phyloP scores from a whole-genome alignment of 1,140 invertebrate genomes.

The Nephotettix cincticeps region DNA sequence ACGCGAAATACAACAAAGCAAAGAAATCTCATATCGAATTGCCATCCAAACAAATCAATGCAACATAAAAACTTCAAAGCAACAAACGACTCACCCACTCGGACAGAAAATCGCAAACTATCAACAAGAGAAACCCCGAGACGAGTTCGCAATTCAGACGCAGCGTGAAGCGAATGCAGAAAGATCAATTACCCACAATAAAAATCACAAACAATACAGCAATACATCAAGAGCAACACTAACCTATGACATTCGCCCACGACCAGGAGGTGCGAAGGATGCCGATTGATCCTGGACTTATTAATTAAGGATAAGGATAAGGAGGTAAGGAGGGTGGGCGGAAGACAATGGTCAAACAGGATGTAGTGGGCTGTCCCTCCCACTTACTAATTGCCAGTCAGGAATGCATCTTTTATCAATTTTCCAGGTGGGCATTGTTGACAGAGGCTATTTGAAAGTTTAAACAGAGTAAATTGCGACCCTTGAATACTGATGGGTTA shows the following conservation, averaged over 20 bases:
- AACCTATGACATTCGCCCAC: neutral
- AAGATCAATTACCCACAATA: conserved; percentile 1
- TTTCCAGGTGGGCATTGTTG: too few relatives aligned
- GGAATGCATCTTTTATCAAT: too few relatives aligned
- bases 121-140: neutral
- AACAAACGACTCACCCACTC: too few relatives aligned
- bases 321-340: neutral
- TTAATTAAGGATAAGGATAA: conserved; percentile 3
- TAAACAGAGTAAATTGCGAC: too few relatives aligned
- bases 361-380: neutral
- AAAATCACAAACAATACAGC: conserved; percentile 1
- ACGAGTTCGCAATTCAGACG: neutral
- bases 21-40: too few relatives aligned
- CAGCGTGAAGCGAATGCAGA: neutral
- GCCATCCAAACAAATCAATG: too few relatives aligned
- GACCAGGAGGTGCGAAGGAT: neutral
- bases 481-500: too few relatives aligned
- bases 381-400: neutral
- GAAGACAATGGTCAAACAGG: conserved; percentile 4
- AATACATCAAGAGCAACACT: neutral
- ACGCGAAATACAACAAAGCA: too few relatives aligned
- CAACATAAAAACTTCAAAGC: too few relatives aligned
- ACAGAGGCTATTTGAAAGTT: too few relatives aligned
- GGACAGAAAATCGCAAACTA: too few relatives aligned
- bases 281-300: conserved; percentile 2